Percentiles rank a stretch among this genome's conserved stretches.
phyloP scores from a whole-genome alignment of 37 sponge, comb jelly and placozoan genomes.

The Eunapius fragilis region DNA sequence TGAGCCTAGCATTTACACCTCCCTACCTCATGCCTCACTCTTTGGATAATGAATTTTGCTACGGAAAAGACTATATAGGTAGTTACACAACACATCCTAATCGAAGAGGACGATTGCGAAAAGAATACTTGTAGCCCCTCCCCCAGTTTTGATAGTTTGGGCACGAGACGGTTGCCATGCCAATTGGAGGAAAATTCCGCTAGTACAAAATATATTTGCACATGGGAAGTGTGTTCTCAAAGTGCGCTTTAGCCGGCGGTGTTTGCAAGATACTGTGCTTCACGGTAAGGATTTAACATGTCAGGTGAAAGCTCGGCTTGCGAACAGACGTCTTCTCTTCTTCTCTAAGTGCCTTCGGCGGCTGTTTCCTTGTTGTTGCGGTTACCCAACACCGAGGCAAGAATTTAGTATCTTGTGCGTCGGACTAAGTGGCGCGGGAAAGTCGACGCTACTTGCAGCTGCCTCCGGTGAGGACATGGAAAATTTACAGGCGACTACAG shows the following conservation, averaged over 20 bases:
- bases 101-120: no score
- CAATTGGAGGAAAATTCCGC: no score
- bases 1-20: no score
- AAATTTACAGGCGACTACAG: slow-evolving; percentile 52
- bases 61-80: no score
- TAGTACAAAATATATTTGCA: not conserved
- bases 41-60: no score
- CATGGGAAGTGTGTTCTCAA: slow-evolving; percentile 17
- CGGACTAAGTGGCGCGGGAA: slow-evolving; percentile 76
- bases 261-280: slow-evolving; percentile 55
- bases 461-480: slow-evolving; percentile 40
- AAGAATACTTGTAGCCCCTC: no score
- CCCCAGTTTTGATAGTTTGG: not conserved
- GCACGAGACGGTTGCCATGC: not conserved
- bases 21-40: no score
- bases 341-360: slow-evolving; percentile 17
- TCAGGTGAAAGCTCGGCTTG: not conserved
- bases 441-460: slow-evolving; percentile 68
- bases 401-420: slow-evolving; percentile 61
- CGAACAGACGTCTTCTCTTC: not conserved
- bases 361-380: slow-evolving; percentile 18
- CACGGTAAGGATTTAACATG: slow-evolving; percentile 26
- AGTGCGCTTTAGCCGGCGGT: slow-evolving; percentile 52
- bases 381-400: slow-evolving; percentile 18
- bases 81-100: no score